Conservation (phyloP, 2,888 invertebrate species). For the Drosophila ochracea region DNA sequence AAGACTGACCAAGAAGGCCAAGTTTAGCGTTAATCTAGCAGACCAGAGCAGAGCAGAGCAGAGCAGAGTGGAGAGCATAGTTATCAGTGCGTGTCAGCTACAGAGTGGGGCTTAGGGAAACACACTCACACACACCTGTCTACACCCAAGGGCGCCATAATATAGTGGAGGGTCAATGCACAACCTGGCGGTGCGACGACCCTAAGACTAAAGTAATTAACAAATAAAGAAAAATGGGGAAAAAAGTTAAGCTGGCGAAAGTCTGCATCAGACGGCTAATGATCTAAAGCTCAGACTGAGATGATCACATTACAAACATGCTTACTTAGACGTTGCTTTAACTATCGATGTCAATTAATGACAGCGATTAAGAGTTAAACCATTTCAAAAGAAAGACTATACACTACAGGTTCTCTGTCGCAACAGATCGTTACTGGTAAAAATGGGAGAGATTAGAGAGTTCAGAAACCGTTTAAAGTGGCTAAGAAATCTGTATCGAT, state of each 20-base stretch:
- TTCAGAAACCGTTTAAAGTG: not conserved
- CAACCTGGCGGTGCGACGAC: conserved; percentile 54
- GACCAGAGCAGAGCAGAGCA: not conserved
- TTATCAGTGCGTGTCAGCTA: conserved; percentile 45
- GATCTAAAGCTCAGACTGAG: conserved; percentile 17
- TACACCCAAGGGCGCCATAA: conserved; percentile 35
- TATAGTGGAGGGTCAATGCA: conserved; percentile 56
- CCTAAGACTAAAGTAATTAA: conserved; percentile 44
- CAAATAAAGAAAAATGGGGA: conserved; percentile 8
- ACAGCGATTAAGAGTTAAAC: conserved; percentile 12
- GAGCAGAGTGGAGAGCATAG: conserved; percentile 1
- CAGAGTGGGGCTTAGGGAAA: not conserved
- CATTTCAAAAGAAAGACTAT: not conserved
- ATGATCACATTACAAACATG: conserved; percentile 5
- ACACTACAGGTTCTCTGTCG: not conserved
- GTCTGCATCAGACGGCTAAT: conserved; percentile 33
- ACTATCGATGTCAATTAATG: conserved; percentile 36
- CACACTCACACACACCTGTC: conserved; percentile 4
- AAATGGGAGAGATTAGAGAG: not conserved
- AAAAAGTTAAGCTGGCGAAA: conserved; percentile 25
- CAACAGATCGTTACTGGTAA: not conserved
- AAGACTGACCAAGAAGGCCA: conserved; percentile 7
- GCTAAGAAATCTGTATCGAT: not conserved
- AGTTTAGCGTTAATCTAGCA: not conserved
- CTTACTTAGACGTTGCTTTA: conserved; percentile 11